Conservation (phyloP, 2,113 vertebrate species). For the Carassius gibelio region DNA sequence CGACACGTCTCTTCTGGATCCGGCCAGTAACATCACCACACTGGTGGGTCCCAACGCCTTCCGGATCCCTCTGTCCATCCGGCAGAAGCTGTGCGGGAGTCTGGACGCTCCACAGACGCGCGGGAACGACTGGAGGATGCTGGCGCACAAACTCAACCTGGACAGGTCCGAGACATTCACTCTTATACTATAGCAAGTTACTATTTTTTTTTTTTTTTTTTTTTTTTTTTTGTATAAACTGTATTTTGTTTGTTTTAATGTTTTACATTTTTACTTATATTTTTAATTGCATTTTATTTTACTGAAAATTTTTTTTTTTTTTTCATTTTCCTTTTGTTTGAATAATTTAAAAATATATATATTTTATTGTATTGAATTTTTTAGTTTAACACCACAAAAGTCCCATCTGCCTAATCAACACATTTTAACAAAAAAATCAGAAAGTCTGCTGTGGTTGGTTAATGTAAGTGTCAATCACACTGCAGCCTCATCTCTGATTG, state of each 20-base stretch:
- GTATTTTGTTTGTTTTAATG: no score
- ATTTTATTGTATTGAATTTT: not conserved
- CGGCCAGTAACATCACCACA: slow-evolving; percentile 86
- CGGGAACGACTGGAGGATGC: slow-evolving; percentile 96
- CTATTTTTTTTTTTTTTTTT: no score
- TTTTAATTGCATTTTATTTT: not conserved
- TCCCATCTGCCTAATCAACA: not conserved
- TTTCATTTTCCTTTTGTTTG: not conserved
- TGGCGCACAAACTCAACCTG: slow-evolving; percentile 94
- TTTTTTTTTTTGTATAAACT: no score
- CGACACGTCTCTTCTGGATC: slow-evolving; percentile 87
- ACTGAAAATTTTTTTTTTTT: no score
- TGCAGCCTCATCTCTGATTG: not conserved
- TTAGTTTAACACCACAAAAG: no score
- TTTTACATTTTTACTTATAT: not conserved
- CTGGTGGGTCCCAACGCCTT: slow-evolving; percentile 90
- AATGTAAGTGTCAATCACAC: not conserved
- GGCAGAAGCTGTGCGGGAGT: slow-evolving; percentile 96
- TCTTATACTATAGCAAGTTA: no score
- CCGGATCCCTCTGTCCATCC: slow-evolving; percentile 93
- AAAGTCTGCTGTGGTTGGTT: not conserved
- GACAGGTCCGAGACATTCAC: slow-evolving; percentile 80
- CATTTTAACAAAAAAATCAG: not conserved
- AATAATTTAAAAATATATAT: not conserved
- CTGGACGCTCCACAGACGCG: slow-evolving; percentile 94